Evolutionary conservation across 2,888 invertebrate species (phyloP).

Genomic region (Flexamia atlantica): DNA sequence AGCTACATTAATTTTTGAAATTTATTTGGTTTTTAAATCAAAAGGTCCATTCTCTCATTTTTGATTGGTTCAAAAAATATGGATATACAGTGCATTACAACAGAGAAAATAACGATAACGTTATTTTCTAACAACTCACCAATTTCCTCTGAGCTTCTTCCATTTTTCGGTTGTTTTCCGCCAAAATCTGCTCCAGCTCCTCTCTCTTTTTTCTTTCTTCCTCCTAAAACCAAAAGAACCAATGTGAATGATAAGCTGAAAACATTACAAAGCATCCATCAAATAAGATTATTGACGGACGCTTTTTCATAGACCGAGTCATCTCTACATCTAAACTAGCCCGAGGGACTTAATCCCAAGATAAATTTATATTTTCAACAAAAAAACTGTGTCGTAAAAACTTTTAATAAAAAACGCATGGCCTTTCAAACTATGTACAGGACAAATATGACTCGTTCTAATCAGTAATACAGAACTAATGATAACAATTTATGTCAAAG

Average conservation of each 20-base stretch:
- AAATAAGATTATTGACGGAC: slow-evolving; percentile 13
- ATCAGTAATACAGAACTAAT: slow-evolving; percentile 8
- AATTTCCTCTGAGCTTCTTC: slow-evolving; percentile 98
- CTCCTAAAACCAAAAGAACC: slow-evolving; percentile 88
- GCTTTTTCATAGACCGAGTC: slow-evolving; percentile 11
- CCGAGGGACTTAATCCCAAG: slow-evolving; percentile 10
- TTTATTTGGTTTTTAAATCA: no score
- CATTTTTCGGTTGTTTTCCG: slow-evolving; percentile 98
- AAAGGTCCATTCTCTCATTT: no score
- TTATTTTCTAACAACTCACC: slow-evolving; percentile 78
- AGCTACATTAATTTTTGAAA: no score
- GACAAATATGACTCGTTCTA: slow-evolving; percentile 23
- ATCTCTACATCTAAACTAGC: background rate
- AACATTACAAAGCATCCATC: slow-evolving; percentile 40
- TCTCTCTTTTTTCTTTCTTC: slow-evolving; percentile 97
- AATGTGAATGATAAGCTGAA: slow-evolving; percentile 68
- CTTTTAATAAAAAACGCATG: background rate
- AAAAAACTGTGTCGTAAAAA: background rate
- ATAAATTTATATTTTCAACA: background rate
- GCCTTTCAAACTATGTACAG: background rate
- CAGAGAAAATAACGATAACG: no score
- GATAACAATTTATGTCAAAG: slow-evolving; percentile 8
- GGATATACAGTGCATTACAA: no score
- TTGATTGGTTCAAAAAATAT: no score
- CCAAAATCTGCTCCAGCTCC: slow-evolving; percentile 97